phyloP scores from a whole-genome alignment of 2,113 vertebrate species.

The Dromaius novaehollandiae region DNA sequence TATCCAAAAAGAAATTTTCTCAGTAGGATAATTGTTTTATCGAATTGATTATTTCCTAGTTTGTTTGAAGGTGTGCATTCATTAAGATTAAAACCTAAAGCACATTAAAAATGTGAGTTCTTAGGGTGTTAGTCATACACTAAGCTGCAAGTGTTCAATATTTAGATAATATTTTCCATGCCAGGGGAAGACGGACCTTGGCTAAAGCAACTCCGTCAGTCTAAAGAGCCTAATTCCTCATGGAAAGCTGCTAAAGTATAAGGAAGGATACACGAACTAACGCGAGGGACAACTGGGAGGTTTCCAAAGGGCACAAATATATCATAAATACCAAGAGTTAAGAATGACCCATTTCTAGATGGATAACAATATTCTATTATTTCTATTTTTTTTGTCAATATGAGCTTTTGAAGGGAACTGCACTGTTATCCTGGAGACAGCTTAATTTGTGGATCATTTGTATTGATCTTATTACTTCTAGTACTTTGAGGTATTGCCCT shows the following conservation, averaged over 20 bases:
- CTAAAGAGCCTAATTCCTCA: not conserved
- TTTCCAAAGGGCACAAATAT: not conserved
- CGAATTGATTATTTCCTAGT: not conserved
- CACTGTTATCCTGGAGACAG: not conserved
- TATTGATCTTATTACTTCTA: not conserved
- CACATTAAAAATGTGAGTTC: not conserved
- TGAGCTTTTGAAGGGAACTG: not conserved
- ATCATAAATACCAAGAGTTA: not conserved
- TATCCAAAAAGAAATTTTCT: not conserved
- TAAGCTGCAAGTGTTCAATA: not conserved
- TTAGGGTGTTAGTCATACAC: not conserved
- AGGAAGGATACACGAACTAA: not conserved
- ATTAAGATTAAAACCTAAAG: not conserved
- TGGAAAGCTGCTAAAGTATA: not conserved
- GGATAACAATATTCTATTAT: not conserved
- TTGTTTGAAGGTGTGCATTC: not conserved
- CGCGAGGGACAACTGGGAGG: not conserved
- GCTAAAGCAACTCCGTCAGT: not conserved
- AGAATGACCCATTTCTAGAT: fast-evolving
- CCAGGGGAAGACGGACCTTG: not conserved
- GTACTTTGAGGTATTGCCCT: not conserved
- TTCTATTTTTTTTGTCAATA: not conserved
- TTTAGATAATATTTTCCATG: not conserved
- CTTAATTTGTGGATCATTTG: not conserved
- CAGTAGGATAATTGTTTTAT: not conserved